Conservation (phyloP, 2,113 vertebrate species). For the Amphiprion ocellaris region DNA sequence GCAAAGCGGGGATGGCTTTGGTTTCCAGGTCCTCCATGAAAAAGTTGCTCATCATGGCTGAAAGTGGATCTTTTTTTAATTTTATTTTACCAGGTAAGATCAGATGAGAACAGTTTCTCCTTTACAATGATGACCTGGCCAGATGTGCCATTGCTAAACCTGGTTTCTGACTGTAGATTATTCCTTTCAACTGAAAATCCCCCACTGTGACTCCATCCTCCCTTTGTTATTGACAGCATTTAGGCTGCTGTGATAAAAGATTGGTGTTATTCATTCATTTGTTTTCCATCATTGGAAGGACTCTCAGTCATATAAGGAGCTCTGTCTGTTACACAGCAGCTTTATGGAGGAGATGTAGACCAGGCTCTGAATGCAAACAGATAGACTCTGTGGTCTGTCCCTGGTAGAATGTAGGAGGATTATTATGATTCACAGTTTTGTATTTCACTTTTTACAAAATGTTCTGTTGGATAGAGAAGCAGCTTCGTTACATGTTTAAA, state of each 20-base stretch:
- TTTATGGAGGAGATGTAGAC: not conserved
- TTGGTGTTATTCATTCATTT: constrained; percentile 48
- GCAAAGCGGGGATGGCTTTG: too few relatives aligned
- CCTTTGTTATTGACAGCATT: constrained; percentile 70
- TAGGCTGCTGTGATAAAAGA: constrained; percentile 71
- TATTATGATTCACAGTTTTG: too few relatives aligned
- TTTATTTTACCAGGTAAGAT: too few relatives aligned
- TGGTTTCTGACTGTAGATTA: too few relatives aligned
- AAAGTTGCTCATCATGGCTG: too few relatives aligned
- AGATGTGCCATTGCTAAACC: too few relatives aligned
- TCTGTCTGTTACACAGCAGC: not conserved
- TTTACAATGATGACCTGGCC: too few relatives aligned
- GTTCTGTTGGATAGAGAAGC: not conserved
- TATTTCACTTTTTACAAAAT: not conserved
- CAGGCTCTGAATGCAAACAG: not conserved
- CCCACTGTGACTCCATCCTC: constrained; percentile 56
- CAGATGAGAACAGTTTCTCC: too few relatives aligned
- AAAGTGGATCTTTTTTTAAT: too few relatives aligned
- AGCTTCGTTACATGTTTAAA: not conserved
- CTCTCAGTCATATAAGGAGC: constrained; percentile 6
- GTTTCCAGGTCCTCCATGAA: too few relatives aligned
- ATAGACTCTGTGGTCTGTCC: too few relatives aligned
- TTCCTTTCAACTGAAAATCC: not conserved
- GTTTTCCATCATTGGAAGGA: constrained; percentile 44
- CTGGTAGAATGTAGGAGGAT: not conserved